phyloP scores from a whole-genome alignment of 2,888 invertebrate genomes.

The Pristionchus maxplancki region DNA sequence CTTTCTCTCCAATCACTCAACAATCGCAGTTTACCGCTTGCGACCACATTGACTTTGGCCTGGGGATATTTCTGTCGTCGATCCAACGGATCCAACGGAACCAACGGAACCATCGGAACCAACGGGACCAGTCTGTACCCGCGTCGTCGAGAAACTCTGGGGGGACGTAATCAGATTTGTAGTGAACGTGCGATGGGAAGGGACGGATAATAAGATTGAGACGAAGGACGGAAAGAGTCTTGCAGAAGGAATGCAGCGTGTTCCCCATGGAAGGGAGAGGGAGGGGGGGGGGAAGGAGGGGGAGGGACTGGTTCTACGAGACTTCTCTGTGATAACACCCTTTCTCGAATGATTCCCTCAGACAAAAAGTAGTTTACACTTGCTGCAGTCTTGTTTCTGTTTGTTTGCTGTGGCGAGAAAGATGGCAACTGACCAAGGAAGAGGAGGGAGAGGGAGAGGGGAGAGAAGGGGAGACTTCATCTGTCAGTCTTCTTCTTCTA shows the following conservation, averaged over 20 bases:
- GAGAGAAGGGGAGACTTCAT: conserved; percentile 9
- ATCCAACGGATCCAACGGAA: not conserved
- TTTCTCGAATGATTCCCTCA: not conserved
- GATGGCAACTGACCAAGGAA: not conserved
- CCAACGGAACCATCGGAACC: too few species aligned
- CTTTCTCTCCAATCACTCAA: not conserved
- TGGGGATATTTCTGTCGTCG: not conserved
- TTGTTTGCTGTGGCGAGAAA: conserved; percentile 3
- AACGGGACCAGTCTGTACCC: not conserved
- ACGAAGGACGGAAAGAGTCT: not conserved
- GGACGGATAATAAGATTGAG: not conserved
- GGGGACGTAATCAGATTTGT: not conserved
- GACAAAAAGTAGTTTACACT: not conserved
- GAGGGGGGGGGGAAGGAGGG: not conserved
- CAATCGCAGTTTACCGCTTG: not conserved
- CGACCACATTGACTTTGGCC: not conserved
- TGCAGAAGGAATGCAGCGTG: not conserved
- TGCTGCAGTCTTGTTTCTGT: not conserved
- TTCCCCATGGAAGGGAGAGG: not conserved
- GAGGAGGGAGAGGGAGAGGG: not conserved
- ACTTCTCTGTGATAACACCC: not conserved
- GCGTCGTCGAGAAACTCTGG: not conserved
- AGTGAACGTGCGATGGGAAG: not conserved
- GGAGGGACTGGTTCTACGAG: not conserved
- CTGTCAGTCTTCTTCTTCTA: not conserved